Conservation (phyloP, 2,888 invertebrate genomes). For the Poecilus cupreus region DNA sequence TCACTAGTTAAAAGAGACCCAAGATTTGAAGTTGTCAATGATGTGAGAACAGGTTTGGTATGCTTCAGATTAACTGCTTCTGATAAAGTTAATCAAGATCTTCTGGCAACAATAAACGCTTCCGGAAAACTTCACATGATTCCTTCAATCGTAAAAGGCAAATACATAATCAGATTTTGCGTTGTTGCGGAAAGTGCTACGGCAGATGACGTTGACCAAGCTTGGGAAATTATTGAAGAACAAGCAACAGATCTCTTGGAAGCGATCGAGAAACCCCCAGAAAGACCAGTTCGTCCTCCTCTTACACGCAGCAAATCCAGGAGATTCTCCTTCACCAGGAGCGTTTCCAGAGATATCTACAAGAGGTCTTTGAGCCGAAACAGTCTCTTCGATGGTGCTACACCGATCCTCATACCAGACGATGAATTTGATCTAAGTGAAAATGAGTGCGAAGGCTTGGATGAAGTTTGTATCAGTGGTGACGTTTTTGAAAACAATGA, state of each 20-base stretch:
- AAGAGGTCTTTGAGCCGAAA: slow-evolving; percentile 74
- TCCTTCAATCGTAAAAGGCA: slow-evolving; percentile 84
- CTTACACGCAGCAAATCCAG: slow-evolving; percentile 75
- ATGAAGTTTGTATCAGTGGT: slow-evolving; percentile 50
- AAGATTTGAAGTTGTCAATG: slow-evolving; percentile 85
- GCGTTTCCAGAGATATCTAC: slow-evolving; percentile 75
- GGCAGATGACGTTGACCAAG: slow-evolving; percentile 82
- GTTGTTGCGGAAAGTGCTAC: slow-evolving; percentile 86
- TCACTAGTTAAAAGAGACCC: slow-evolving; percentile 79
- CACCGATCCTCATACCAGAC: slow-evolving; percentile 75
- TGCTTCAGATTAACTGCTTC: slow-evolving; percentile 84
- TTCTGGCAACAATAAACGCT: slow-evolving; percentile 87
- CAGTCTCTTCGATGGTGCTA: slow-evolving; percentile 76
- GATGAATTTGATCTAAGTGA: slow-evolving; percentile 64
- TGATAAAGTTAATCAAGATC: slow-evolving; percentile 84
- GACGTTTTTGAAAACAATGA: slow-evolving; percentile 50
- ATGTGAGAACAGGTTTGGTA: slow-evolving; percentile 84
- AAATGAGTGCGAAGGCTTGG: slow-evolving; percentile 34
- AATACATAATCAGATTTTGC: slow-evolving; percentile 87
- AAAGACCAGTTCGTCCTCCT: slow-evolving; percentile 72
- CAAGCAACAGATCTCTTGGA: slow-evolving; percentile 77
- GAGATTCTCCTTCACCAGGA: slow-evolving; percentile 76
- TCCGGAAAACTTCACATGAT: slow-evolving; percentile 92
- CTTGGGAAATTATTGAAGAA: slow-evolving; percentile 78
- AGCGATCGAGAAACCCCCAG: slow-evolving; percentile 70